Evolutionary conservation across 2,797 vertebrate genomes (phyloP).

Genomic region (Adelosebastes latens): DNA sequence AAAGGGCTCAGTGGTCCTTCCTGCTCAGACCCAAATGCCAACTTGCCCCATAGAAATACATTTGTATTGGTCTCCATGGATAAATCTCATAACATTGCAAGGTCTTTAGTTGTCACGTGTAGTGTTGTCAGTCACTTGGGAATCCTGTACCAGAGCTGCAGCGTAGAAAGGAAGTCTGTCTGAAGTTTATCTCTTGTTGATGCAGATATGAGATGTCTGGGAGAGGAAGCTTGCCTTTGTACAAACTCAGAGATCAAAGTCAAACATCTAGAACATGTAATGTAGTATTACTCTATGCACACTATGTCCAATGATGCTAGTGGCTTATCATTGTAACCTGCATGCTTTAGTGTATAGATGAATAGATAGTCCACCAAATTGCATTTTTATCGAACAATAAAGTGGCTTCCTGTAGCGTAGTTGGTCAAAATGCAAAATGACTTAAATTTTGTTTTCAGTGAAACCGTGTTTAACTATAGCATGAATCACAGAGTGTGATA

Average conservation of each 20-base stretch:
- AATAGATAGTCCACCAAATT: neutral
- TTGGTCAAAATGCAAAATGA: neutral
- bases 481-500: slow-evolving; percentile 11
- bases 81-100: neutral
- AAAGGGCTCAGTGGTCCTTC: slow-evolving; percentile 46
- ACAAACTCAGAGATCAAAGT: slow-evolving; percentile 36
- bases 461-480: neutral
- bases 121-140: neutral
- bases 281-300: neutral
- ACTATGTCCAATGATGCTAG: neutral
- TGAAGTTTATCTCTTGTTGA: slow-evolving; percentile 32
- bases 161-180: slow-evolving; percentile 32
- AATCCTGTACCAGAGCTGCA: neutral
- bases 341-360: neutral
- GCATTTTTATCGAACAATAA: neutral
- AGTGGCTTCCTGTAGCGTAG: neutral
- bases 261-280: neutral
- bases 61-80: slow-evolving; percentile 36
- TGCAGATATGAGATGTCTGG: slow-evolving; percentile 24
- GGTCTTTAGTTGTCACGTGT: neutral
- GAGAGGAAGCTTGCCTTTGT: slow-evolving; percentile 24
- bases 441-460: neutral
- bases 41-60: slow-evolving; percentile 19
- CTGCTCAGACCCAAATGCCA: slow-evolving; percentile 43
- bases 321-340: neutral